Evolutionary conservation across 2,797 vertebrate genomes (phyloP).

Genomic region (Lacerta viridis): DNA sequence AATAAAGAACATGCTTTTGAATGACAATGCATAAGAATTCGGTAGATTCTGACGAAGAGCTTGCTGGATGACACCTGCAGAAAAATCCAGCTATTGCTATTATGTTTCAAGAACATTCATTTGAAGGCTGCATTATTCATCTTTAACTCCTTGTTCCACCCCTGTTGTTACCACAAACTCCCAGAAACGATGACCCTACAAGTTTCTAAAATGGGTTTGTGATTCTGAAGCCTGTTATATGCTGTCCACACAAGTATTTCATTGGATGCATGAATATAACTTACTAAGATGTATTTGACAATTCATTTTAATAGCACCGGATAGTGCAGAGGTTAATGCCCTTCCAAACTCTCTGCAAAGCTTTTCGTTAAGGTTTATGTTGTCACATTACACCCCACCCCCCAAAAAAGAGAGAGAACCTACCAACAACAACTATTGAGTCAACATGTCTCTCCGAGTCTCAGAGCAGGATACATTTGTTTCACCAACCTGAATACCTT

Average conservation of each 20-base stretch:
- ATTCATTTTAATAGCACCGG: not conserved
- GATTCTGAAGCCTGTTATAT: not conserved
- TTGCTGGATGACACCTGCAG: not conserved
- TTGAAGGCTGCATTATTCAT: not conserved
- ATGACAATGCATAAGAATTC: constrained; percentile 17
- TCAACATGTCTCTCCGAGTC: not conserved
- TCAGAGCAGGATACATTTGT: not conserved
- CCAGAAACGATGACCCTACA: not conserved
- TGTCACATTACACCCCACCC: not conserved
- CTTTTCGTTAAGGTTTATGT: not conserved
- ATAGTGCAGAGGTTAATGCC: not conserved
- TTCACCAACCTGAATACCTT: constrained; percentile 18
- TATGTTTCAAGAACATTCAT: not conserved
- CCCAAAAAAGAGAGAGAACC: too few relatives aligned
- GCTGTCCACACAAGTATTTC: constrained; percentile 32
- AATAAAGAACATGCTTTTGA: constrained; percentile 12
- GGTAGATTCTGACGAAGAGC: not conserved
- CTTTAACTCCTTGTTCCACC: not conserved
- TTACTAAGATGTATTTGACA: constrained; percentile 10
- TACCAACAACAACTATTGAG: not conserved
- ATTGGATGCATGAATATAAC: constrained; percentile 20
- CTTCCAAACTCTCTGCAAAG: not conserved
- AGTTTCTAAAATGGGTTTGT: constrained; percentile 2
- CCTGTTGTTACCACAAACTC: not conserved
- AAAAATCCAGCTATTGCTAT: not conserved